Evolutionary conservation across 2,888 invertebrate genomes (phyloP).

Genomic region (Polymixis lichenea): DNA sequence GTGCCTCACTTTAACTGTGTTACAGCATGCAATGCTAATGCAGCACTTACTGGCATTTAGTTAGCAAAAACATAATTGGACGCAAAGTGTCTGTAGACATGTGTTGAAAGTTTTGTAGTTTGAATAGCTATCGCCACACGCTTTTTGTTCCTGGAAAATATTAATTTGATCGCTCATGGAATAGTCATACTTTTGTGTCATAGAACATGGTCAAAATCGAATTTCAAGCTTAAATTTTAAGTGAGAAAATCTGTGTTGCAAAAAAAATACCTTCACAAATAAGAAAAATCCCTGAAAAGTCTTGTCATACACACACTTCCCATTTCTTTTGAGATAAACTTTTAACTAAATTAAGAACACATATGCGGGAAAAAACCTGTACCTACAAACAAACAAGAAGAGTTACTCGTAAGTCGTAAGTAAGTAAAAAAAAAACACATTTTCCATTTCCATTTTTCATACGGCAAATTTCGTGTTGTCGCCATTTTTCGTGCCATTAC

Average conservation of each 20-base stretch:
- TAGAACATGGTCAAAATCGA: not conserved
- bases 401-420: not conserved
- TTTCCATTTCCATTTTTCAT: not conserved
- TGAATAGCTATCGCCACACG: slow-evolving; percentile 31
- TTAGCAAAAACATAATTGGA: slow-evolving; percentile 34
- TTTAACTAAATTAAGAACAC: no score
- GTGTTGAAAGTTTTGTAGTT: slow-evolving; percentile 37
- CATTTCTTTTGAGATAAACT: no score
- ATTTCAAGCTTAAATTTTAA: not conserved
- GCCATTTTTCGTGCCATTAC: slow-evolving; percentile 32
- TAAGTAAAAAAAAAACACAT: no score
- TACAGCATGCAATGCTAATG: slow-evolving; percentile 49
- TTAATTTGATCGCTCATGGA: slow-evolving; percentile 9
- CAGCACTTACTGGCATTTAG: slow-evolving; percentile 25
- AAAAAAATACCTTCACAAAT: not conserved
- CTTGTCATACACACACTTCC: not conserved
- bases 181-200: not conserved
- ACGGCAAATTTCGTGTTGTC: no score
- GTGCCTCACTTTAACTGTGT: slow-evolving; percentile 19
- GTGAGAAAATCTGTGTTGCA: no score
- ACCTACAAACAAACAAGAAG: not conserved
- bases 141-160: slow-evolving; percentile 19
- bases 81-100: slow-evolving; percentile 30
- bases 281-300: not conserved
- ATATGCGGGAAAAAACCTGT: not conserved